Evolutionary conservation across 2,888 invertebrate genomes (phyloP).

Genomic region (Gortyna flavago): DNA sequence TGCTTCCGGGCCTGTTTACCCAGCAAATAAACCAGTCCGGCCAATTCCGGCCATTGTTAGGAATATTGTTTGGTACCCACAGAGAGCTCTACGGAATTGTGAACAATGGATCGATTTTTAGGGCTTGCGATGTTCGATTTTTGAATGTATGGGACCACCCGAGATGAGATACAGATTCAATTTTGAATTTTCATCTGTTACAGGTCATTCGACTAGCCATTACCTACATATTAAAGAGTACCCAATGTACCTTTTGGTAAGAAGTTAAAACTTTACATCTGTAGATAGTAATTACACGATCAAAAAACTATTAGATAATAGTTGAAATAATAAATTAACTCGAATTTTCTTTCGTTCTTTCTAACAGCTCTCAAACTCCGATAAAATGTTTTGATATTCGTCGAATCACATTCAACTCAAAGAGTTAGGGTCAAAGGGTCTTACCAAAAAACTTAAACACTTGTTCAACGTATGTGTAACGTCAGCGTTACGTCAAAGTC

Average conservation of each 20-base stretch:
- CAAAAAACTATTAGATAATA: neutral
- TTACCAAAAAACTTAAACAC: too few relatives aligned
- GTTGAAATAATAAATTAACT: neutral
- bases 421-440: too few relatives aligned
- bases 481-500: too few relatives aligned
- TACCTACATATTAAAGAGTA: neutral
- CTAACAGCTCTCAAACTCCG: neutral
- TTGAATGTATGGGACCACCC: conserved; percentile 8
- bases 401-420: neutral
- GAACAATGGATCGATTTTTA: conserved; percentile 66
- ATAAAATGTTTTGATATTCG: neutral
- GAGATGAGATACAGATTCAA: neutral
- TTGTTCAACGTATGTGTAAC: too few relatives aligned
- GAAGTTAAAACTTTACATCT: neutral
- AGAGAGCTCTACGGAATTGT: conserved; percentile 61
- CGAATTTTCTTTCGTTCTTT: too few relatives aligned
- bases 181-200: neutral
- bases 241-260: neutral
- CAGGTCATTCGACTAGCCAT: neutral
- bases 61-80: conserved; percentile 79
- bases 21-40: conserved; percentile 72
- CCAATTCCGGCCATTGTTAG: conserved; percentile 79
- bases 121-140: conserved; percentile 43
- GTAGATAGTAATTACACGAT: neutral
- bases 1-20: conserved; percentile 72